These are phyloP conservation scores for Xyliphius kryptos DNA, from an alignment of 2,113 vertebrate species.

Conservation along the genomic window DNA sequence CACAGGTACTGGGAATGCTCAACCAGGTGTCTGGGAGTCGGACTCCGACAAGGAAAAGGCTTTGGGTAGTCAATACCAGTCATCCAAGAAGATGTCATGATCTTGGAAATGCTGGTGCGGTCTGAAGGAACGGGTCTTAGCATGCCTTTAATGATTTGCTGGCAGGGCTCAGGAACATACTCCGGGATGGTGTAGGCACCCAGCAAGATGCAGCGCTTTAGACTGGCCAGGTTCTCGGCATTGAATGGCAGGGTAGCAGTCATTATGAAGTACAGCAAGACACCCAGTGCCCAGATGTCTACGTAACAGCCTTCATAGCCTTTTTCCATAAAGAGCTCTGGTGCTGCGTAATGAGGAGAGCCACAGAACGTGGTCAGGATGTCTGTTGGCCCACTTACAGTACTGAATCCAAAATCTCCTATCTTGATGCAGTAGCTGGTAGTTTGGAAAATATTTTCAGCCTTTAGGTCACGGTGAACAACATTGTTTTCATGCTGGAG, in stretches of 20 bases:
- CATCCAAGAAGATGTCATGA: conserved; percentile 58
- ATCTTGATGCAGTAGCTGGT: conserved; percentile 67
- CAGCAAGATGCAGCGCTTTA: conserved; percentile 64
- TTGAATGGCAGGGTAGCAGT: conserved; percentile 63
- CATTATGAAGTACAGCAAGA: conserved; percentile 68
- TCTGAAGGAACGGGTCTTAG: conserved; percentile 57
- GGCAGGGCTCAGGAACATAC: conserved; percentile 55
- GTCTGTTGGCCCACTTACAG: conserved; percentile 43
- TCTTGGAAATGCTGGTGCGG: conserved; percentile 52
- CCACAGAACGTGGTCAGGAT: conserved; percentile 65
- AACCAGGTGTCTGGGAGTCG: conserved; percentile 53
- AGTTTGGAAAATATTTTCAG: conserved; percentile 71
- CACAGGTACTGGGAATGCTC: conserved; percentile 43
- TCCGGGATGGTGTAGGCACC: conserved; percentile 63
- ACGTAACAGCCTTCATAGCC: conserved; percentile 59
- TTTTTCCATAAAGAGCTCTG: conserved; percentile 65
- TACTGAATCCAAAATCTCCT: conserved; percentile 71
- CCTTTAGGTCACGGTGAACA: conserved; percentile 70
- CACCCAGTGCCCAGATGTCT: conserved; percentile 71
- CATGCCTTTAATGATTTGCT: conserved; percentile 60
- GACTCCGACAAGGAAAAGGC: conserved; percentile 44
- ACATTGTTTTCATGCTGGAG: conserved; percentile 67
- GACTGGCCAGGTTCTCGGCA: conserved; percentile 55
- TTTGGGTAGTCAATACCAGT: conserved; percentile 54
- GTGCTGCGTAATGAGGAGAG: conserved; percentile 67